Base-by-base conservation (phyloP, 1,140 invertebrate species). In the Telenomus remus region DNA sequence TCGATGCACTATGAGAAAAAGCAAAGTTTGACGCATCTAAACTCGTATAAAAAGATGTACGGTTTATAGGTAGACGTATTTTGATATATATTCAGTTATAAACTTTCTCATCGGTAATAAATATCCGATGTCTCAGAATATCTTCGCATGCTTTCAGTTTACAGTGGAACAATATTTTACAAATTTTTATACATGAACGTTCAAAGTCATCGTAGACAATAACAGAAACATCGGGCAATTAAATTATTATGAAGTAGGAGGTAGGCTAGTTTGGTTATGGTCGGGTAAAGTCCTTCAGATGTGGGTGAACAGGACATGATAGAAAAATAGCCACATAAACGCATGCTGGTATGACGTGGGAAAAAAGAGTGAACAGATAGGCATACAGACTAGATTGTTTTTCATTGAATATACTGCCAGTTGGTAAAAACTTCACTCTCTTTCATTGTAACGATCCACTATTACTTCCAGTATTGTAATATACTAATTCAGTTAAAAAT, bases 261-360 rank as follows among this genome's bases (percentile, higher is more conserved):
- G 71, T 53, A 80, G 72, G 73, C 64, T 69, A 70, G 80, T 81
- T 77, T 79, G 75, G 85, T 85, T 83, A 87, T 86, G 85, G 80
- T 86, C 86, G 81, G 82, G 76, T 85, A 83, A 83, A 82, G 81
- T 84, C 85, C 83, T 86, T 87, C 85, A 80, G 84, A 86, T 86
- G 85, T 86, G 82, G 85, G 81, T 86, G 85, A 86, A 85, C 85
- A 85, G 82, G 81, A 86, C 83, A 83, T 80, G 80, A 81, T 76
- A 77, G 75, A 59, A 59, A 72, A 72, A 77, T 78, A 69, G 55
- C 64, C 80, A 70, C 63, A 76, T 71, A 64, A 27, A 63, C 68
- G 71, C 78, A 48, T 72, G 55, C 57, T 42, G 60, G 77, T 81
- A 76, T 83, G 81, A 86, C 78, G 84, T 83, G 79, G 57, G 79